Evolutionary conservation across 2,113 vertebrate genomes (phyloP).

Genomic region (Origma solitaria): DNA sequence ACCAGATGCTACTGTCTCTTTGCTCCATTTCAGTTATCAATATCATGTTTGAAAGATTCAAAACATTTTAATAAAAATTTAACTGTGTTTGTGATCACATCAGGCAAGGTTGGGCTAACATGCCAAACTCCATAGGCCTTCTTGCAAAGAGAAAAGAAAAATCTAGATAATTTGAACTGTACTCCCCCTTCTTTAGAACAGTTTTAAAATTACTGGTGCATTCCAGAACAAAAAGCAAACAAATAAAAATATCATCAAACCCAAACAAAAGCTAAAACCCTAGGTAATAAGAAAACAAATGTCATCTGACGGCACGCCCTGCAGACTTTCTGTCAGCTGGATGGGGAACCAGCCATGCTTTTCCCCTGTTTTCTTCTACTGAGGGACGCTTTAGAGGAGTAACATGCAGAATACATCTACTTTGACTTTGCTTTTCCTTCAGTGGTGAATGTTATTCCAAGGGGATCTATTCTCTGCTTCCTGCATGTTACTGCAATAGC

Average conservation of each 20-base stretch:
- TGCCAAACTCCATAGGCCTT: conserved; percentile 42
- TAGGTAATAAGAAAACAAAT: conserved; percentile 38
- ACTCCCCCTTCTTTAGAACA: not conserved
- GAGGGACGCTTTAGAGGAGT: not conserved
- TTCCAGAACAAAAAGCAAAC: conserved; percentile 40
- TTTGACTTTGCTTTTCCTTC: not conserved
- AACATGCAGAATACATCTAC: not conserved
- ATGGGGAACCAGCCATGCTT: not conserved
- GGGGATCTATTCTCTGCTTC: not conserved
- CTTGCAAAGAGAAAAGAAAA: conserved; percentile 47
- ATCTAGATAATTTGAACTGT: not conserved
- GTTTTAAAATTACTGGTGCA: conserved; percentile 32
- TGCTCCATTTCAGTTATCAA: conserved; percentile 69
- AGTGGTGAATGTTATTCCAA: not conserved
- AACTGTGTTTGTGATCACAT: conserved; percentile 46
- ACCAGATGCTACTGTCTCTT: conserved; percentile 72
- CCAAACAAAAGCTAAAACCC: conserved; percentile 29
- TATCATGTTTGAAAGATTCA: conserved; percentile 69
- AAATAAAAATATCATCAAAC: conserved; percentile 1
- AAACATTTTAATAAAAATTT: conserved; percentile 67
- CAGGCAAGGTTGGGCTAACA: conserved; percentile 7
- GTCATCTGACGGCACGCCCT: not conserved
- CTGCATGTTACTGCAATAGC: not conserved
- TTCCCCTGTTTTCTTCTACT: not conserved
- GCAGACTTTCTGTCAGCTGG: not conserved